phyloP scores from a whole-genome alignment of 2,113 vertebrate genomes.

The Bothrops jararaca region DNA sequence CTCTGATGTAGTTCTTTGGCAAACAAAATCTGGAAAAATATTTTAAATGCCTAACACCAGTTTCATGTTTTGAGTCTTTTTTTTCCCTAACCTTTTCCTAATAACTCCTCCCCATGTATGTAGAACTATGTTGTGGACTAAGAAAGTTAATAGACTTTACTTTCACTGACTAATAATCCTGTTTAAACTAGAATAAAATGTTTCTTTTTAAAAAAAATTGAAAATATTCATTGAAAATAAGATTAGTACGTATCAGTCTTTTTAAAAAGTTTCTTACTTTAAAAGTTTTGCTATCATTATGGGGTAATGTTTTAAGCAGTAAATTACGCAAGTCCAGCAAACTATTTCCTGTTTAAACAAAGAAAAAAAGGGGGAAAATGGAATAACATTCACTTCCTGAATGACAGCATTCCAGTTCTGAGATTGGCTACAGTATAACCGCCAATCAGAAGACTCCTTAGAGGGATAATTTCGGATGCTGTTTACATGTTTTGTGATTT shows the following conservation, averaged over 20 bases:
- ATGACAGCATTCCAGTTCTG: conserved; percentile 54
- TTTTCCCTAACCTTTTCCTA: not conserved
- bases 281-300: accelerated
- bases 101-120: not conserved
- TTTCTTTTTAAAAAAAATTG: not conserved
- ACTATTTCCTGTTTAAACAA: conserved; percentile 44
- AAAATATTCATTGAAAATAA: not conserved
- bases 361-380: conserved; percentile 42
- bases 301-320: conserved; percentile 15
- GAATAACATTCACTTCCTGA: conserved; percentile 56
- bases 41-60: not conserved
- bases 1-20: not conserved
- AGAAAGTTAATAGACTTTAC: not conserved
- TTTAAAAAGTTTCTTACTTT: not conserved
- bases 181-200: not conserved
- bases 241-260: not conserved
- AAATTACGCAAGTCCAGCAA: conserved; percentile 32
- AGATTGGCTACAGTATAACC: conserved; percentile 43
- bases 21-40: not conserved
- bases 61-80: not conserved
- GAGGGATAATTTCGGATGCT: conserved; percentile 32
- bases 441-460: conserved; percentile 43
- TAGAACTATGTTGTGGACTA: not conserved
- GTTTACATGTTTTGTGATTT: conserved; percentile 44
- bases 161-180: not conserved